Evolutionary conservation across 2,888 invertebrate genomes (phyloP), one percentile per base, ranked within the genome.

Genomic region (Pseudanteris insignis): DNA sequence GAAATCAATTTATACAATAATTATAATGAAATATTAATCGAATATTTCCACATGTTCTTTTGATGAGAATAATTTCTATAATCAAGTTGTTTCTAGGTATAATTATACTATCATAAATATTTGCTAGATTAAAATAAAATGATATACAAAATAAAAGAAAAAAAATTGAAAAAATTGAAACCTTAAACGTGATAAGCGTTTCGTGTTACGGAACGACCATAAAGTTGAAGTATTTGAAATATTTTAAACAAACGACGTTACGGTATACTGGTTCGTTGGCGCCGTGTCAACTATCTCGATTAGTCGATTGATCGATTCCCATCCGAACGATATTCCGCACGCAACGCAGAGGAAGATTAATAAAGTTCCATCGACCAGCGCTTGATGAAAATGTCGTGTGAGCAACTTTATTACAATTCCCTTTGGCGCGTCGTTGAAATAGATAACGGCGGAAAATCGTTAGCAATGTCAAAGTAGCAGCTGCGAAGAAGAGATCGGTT

Each of bases 391-490:
- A 59, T 59, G 51, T 59, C 59, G 47, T 46, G 51, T 24, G 46
- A 47, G 51, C 59, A 53, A 51, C 59, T 59, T 59, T 59, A 59
- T 59, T 59, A 59, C 59, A 51, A 46, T 59, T 59, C 59, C 41
- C 59, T 53, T 59, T 53, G 44, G 47, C 30, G 36, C 51, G 41
- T 26, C 26, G 26, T 10, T 59, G 51, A 58, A 58, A 58, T 25
- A 46, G 58, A 58, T 58, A 58, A 58, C 51, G 44, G 50, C 41
- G 48, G 57, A 43, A 57, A 57, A 57, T 57, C 43, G 57, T 57
- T 57, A 57, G 57, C 36, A 50, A 37, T 43, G 43, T 57, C 57
- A 57, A 48, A 48, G 57, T 37, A 41, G 57, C 57, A 57, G 48
- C 57, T 48, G 43, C 48, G 21, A 15, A 50, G 57, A 41, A 43